Conservation (phyloP, 2,113 vertebrate species). For the Silurus glanis region DNA sequence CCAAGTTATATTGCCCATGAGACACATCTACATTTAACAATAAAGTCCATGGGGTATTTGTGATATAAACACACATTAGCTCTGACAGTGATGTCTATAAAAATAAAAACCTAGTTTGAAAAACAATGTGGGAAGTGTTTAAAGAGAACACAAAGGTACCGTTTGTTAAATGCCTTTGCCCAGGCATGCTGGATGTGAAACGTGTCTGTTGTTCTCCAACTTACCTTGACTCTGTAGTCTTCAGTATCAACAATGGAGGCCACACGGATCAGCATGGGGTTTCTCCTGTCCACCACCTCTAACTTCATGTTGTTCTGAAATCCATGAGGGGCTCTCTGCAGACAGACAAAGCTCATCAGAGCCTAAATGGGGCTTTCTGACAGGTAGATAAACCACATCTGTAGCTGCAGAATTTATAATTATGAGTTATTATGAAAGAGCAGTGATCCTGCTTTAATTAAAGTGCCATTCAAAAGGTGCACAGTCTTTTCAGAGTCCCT, state of each 20-base stretch:
- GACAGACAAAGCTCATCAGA: constrained; percentile 36
- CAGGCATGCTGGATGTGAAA: not conserved
- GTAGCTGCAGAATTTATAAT: not conserved
- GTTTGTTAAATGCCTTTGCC: too few species aligned
- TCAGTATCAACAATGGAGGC: constrained; percentile 76
- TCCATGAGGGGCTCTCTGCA: constrained; percentile 77
- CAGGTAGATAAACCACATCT: constrained; percentile 9
- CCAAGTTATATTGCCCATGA: not conserved
- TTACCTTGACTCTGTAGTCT: constrained; percentile 79
- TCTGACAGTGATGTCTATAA: not conserved
- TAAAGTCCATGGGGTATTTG: not conserved
- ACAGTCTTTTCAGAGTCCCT: not conserved
- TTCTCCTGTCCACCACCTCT: constrained; percentile 82
- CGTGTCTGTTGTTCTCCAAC: not conserved
- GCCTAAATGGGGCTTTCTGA: not conserved
- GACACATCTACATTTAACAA: not conserved
- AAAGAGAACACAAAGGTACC: not conserved
- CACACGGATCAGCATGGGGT: constrained; percentile 82
- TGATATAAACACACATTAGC: not conserved
- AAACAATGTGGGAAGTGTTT: too few species aligned
- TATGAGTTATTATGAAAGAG: not conserved
- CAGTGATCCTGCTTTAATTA: constrained; percentile 10
- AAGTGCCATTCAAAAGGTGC: constrained; percentile 3
- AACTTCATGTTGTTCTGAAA: constrained; percentile 79
- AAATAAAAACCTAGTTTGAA: not conserved